Base-by-base conservation (phyloP, 2,888 invertebrate species). In the Halictus ligatus region DNA sequence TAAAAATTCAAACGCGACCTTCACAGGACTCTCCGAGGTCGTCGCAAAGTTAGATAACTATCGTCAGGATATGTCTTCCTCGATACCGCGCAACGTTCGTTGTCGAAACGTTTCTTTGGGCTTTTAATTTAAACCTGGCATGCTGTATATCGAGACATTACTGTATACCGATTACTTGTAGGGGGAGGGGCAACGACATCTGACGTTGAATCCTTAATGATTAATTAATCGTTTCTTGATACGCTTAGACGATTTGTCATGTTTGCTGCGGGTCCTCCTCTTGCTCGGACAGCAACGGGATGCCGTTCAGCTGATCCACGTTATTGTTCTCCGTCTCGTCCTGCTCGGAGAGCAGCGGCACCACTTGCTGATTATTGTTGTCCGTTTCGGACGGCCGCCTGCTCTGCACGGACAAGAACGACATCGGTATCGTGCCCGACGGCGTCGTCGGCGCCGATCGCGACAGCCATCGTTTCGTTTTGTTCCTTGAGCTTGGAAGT, bases 371-470 rank as follows among this genome's bases (percentile, higher is more conserved):
- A 75, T 94, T 94, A 81, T 94, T 91, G 78, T 91, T 92, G 40
- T 92, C 93, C 0, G 90, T 83, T 67, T 94, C 94, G 6, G 93
- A 94, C 7, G 94, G 93, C 82, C 94, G 93, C 78, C 92, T 89
- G 67, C 94, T 95, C 85, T 95, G 95, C 86, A 96, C 95, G 82
- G 96, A 96, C n/a, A 96, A 95, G 72, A 97, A 96, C 25, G 97
- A 97, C 88, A 97, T 96, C 15, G 97, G 97, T 25, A 97, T 97
- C 79, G 96, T 97, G 54, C 97, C 95, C 88, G 97, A 97, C 0
- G 98, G 98, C 0, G 98, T 98, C 4, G 97, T 97, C 0, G 98
- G 98, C 0, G 98, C 98, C 0, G 98, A 98, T 43, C 97, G 95
- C 0, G 98, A 97, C 12, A 97, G 96, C 96, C 97, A 97, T 71